Evolutionary conservation across 2,797 vertebrate genomes (phyloP).

Genomic region (Xiphorhynchus erythropygius): DNA sequence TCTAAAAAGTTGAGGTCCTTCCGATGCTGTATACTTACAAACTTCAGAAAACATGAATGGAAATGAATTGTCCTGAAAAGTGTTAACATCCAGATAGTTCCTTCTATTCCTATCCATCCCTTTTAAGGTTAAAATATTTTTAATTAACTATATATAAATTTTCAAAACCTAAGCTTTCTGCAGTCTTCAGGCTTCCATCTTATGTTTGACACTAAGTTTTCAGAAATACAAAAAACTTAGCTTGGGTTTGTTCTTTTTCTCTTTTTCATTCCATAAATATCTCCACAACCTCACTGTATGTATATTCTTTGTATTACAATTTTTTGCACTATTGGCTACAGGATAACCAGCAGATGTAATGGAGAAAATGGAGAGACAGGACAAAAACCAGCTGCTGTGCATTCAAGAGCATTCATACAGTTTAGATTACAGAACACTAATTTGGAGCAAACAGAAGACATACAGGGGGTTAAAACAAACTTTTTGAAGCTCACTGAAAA

Average conservation of each 20-base stretch:
- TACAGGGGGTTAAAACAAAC: not conserved
- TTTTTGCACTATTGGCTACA: not conserved
- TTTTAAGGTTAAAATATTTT: not conserved
- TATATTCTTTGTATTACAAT: not conserved
- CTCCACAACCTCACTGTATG: not conserved
- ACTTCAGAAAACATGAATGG: not conserved
- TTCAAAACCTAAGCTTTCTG: not conserved
- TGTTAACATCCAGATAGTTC: not conserved
- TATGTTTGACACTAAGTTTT: not conserved
- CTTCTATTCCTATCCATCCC: not conserved
- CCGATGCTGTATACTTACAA: not conserved
- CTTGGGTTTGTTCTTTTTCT: not conserved
- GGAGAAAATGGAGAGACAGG: not conserved
- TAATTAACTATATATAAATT: not conserved
- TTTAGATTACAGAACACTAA: not conserved
- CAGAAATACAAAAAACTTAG: not conserved
- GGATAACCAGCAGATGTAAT: not conserved
- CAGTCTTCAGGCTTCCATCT: not conserved
- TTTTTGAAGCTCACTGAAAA: not conserved
- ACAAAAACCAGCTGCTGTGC: rapidly evolving
- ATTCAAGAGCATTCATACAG: not conserved
- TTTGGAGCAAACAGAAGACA: not conserved
- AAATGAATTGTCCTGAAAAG: not conserved
- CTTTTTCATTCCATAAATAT: not conserved
- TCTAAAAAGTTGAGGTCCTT: not conserved